Evolutionary conservation across 1,140 invertebrate genomes (phyloP).

Genomic region (Wiebesia pumilae): DNA sequence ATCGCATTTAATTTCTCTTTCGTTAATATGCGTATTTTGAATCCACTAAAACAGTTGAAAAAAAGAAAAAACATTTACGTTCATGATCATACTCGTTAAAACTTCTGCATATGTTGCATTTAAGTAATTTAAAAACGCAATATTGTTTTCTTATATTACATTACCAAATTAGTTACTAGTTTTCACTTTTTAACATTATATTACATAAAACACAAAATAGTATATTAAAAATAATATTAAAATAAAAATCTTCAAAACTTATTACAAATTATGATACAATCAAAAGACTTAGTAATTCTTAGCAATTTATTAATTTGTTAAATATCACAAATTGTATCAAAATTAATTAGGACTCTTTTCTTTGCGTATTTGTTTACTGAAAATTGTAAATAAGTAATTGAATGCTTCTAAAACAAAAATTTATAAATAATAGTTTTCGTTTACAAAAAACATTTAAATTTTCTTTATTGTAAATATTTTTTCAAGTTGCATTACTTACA

Average conservation of each 20-base stretch:
- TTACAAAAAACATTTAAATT: too few relatives aligned
- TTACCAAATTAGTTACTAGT: not conserved
- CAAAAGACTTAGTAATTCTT: not conserved
- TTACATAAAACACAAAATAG: too few relatives aligned
- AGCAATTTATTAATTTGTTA: not conserved
- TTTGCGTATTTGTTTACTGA: not conserved
- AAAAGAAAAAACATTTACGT: constrained; percentile 18
- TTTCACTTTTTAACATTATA: too few relatives aligned
- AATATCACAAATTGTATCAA: not conserved
- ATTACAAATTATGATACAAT: too few relatives aligned
- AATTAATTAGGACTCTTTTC: not conserved
- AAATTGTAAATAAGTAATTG: not conserved
- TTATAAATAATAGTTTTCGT: too few relatives aligned
- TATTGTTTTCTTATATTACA: not conserved
- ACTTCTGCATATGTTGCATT: not conserved
- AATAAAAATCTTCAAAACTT: too few relatives aligned
- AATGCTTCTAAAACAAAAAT: not conserved
- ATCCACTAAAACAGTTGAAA: constrained; percentile 63
- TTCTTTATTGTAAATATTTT: too few relatives aligned
- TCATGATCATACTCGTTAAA: not conserved
- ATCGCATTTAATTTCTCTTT: constrained; percentile 68
- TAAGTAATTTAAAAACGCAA: not conserved
- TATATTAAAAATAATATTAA: too few relatives aligned
- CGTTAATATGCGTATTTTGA: constrained; percentile 71
- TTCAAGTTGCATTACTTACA: too few relatives aligned